phyloP scores from a whole-genome alignment of 2,797 vertebrate species.

The Todus mexicanus region DNA sequence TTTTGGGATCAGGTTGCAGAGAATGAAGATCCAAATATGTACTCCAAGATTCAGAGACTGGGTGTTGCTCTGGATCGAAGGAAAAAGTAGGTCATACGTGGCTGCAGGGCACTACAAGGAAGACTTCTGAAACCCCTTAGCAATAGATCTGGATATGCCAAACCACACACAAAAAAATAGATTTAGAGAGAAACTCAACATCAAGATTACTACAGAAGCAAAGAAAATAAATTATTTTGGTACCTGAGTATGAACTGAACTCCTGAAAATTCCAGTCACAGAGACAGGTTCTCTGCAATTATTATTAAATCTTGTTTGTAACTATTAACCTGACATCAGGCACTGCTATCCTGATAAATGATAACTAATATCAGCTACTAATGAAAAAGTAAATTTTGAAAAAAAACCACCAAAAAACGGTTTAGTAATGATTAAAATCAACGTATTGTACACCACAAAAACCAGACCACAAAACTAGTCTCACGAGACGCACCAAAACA shows the following conservation, averaged over 20 bases:
- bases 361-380: not conserved
- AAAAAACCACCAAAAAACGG: not conserved
- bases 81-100: not conserved
- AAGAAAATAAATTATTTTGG: not conserved
- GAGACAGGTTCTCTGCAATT: not conserved
- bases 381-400: not conserved
- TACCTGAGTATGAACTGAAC: not conserved
- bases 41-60: not conserved
- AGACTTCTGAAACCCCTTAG: not conserved
- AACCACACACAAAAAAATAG: not conserved
- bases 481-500: rapidly evolving
- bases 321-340: not conserved
- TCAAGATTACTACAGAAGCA: not conserved
- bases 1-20: not conserved
- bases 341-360: not conserved
- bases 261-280: not conserved
- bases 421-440: not conserved
- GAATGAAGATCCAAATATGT: not conserved
- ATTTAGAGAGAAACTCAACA: not conserved
- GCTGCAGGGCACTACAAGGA: not conserved
- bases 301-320: not conserved
- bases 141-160: not conserved
- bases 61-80: not conserved
- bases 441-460: not conserved
- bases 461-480: not conserved